Evolutionary conservation across 37 sponge, comb jelly and placozoan genomes (phyloP).

Genomic region (Eunapius fragilis): DNA sequence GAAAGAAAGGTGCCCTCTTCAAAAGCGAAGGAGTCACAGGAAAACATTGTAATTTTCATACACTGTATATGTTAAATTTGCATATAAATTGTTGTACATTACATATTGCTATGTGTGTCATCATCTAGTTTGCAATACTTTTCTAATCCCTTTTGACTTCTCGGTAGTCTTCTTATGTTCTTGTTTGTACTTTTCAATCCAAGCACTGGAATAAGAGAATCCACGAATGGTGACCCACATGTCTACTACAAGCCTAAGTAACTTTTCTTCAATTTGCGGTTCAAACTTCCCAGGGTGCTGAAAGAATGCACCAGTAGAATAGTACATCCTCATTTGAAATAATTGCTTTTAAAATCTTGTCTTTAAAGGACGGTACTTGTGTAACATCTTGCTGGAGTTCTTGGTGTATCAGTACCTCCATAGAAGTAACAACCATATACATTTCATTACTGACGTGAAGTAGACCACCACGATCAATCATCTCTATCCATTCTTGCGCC

Average conservation of each 20-base stretch:
- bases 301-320: background rate
- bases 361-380: slow-evolving; percentile 3
- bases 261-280: background rate
- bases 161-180: background rate
- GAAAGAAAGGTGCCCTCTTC: background rate
- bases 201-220: slow-evolving; percentile 1
- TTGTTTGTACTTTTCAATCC: slow-evolving; percentile 6
- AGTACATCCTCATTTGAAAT: background rate
- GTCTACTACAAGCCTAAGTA: background rate
- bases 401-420: slow-evolving; percentile 12
- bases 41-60: slow-evolving; percentile 3
- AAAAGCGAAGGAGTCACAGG: background rate
- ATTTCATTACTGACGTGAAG: slow-evolving; percentile 13
- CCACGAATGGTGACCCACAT: slow-evolving; percentile 15
- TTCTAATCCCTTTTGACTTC: slow-evolving; percentile 3
- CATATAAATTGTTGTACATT: background rate
- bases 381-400: slow-evolving; percentile 7
- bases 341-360: background rate
- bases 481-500: slow-evolving; percentile 6
- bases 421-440: slow-evolving; percentile 9
- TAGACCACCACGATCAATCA: slow-evolving; percentile 44
- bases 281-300: background rate
- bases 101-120: background rate
- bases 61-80: background rate
- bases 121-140: background rate